phyloP scores from a whole-genome alignment of 2,797 vertebrate species.

The Manis javanica region DNA sequence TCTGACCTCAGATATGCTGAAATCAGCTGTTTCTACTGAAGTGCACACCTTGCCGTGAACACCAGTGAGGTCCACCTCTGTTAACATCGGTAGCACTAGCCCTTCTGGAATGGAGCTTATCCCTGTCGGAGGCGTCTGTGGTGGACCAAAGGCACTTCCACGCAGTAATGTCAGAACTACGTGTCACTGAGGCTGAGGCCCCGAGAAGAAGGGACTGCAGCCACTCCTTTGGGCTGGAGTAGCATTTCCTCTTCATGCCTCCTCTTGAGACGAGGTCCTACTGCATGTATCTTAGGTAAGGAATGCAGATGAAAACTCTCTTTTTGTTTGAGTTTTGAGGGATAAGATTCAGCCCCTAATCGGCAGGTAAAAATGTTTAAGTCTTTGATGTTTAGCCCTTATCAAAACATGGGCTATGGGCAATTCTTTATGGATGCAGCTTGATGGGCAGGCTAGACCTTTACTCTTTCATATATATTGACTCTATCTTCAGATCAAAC shows the following conservation, averaged over 20 bases:
- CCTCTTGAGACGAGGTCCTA: background rate
- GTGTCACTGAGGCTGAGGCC: background rate
- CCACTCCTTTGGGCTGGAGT: background rate
- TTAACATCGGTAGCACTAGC: background rate
- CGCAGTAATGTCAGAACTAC: background rate
- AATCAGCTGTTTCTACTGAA: background rate
- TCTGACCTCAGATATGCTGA: background rate
- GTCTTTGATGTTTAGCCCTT: background rate
- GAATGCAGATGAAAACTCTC: background rate
- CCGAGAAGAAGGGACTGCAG: background rate
- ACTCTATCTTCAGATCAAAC: background rate
- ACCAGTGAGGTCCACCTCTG: background rate
- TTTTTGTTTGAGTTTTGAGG: background rate
- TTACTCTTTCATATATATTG: background rate
- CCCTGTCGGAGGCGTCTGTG: background rate
- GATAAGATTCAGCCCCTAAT: background rate
- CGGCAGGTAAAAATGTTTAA: constrained; percentile 17
- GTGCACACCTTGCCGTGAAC: background rate
- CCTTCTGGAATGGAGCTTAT: background rate
- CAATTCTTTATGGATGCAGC: background rate
- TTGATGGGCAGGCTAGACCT: constrained; percentile 2
- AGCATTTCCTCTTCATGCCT: background rate
- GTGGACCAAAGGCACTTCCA: background rate
- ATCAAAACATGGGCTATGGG: background rate
- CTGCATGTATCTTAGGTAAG: background rate